phyloP scores from a whole-genome alignment of 2,888 invertebrate genomes.

The Microchrysa polita region DNA sequence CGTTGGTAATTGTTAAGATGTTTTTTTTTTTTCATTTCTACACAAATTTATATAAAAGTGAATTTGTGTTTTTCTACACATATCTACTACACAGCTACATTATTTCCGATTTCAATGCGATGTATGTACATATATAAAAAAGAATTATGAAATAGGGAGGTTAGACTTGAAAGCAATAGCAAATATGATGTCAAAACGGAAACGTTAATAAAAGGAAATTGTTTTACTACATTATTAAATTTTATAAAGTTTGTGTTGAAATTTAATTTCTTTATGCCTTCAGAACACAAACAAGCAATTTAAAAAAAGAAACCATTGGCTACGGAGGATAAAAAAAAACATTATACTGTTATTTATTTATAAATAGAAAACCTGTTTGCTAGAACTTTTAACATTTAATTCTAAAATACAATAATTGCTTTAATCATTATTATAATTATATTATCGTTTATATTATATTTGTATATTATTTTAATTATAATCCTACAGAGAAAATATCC shows the following conservation, averaged over 20 bases:
- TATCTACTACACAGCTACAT: too few relatives aligned
- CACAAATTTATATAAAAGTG: neutral
- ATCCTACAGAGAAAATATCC: neutral
- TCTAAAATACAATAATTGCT: neutral
- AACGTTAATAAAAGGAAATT: neutral
- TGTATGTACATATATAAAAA: constrained; percentile 23
- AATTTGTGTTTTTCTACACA: constrained; percentile 12
- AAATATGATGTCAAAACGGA: neutral
- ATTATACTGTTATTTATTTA: constrained; percentile 37
- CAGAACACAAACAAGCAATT: too few relatives aligned
- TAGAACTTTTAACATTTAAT: constrained; percentile 3
- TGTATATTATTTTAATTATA: neutral
- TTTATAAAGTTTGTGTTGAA: neutral
- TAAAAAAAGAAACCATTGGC: neutral
- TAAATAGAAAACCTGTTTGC: constrained; percentile 15
- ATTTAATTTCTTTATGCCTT: neutral
- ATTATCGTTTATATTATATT: constrained; percentile 8
- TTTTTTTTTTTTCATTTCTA: constrained; percentile 1
- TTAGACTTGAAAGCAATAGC: constrained; percentile 11
- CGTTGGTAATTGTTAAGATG: neutral
- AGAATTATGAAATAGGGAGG: neutral
- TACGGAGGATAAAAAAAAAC: too few relatives aligned
- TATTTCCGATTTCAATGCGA: neutral
- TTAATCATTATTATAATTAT: neutral
- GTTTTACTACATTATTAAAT: neutral